Evolutionary conservation across 2,888 invertebrate genomes (phyloP).

Genomic region (Pyrgus malvae): DNA sequence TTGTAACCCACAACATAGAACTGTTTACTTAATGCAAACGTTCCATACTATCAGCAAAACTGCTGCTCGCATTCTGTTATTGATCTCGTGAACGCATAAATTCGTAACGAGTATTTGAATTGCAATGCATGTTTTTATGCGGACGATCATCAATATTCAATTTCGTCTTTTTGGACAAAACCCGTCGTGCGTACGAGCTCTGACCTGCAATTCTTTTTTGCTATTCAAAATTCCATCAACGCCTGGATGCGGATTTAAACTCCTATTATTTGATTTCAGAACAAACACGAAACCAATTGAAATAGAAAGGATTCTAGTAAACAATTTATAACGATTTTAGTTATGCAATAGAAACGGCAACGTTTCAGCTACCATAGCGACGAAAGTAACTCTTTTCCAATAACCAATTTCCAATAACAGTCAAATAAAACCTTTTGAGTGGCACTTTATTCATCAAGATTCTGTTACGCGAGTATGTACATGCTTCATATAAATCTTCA

Average conservation of each 20-base stretch:
- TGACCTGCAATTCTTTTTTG: constrained; percentile 17
- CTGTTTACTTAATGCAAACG: neutral
- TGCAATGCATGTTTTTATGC: constrained; percentile 23
- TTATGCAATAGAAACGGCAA: neutral
- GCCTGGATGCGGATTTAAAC: constrained; percentile 15
- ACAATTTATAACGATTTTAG: constrained; percentile 11
- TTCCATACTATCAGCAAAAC: neutral
- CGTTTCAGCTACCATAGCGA: too few species aligned
- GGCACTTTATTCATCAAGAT: too few species aligned
- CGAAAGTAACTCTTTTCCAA: too few species aligned
- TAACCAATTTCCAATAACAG: too few species aligned
- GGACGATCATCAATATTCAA: constrained; percentile 26
- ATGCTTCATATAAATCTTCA: too few species aligned
- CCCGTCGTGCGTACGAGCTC: constrained; percentile 12
- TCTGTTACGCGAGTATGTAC: too few species aligned
- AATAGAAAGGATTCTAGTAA: constrained; percentile 9
- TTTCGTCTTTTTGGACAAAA: constrained; percentile 21
- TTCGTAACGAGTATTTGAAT: constrained; percentile 26
- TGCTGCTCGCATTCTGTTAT: constrained; percentile 12
- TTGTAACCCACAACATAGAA: neutral
- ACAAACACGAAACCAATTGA: constrained; percentile 14
- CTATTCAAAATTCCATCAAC: constrained; percentile 15
- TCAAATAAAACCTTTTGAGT: too few species aligned
- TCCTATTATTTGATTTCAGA: constrained; percentile 26
- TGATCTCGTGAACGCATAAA: constrained; percentile 16